Percentiles rank a stretch among this genome's conserved stretches.
Evolutionary conservation across 2,888 invertebrate species (phyloP).

Genomic region (Reticulitermes lucifugus): DNA sequence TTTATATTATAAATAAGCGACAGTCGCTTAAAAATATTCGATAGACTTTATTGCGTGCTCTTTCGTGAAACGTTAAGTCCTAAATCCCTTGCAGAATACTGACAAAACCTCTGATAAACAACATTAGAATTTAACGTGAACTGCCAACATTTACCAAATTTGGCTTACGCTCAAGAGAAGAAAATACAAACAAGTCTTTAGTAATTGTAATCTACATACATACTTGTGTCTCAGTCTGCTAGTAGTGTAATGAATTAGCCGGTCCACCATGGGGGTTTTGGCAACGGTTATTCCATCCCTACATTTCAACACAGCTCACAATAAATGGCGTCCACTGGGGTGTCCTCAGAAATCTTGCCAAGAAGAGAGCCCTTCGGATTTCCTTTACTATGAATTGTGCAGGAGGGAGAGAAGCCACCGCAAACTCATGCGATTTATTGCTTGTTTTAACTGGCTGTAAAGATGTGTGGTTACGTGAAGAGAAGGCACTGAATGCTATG

Average conservation of each 20-base stretch:
- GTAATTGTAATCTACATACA: slow-evolving; percentile 17
- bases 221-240: neutral
- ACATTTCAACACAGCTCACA: slow-evolving; percentile 8
- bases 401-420: neutral
- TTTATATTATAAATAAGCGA: too few species aligned
- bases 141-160: neutral
- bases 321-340: slow-evolving; percentile 30
- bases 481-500: neutral
- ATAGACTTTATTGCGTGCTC: too few species aligned
- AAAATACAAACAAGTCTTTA: slow-evolving; percentile 15
- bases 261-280: slow-evolving; percentile 24
- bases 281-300: slow-evolving; percentile 9
- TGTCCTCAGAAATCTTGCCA: slow-evolving; percentile 25
- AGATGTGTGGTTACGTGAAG: slow-evolving; percentile 18
- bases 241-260: slow-evolving; percentile 29
- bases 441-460: slow-evolving; percentile 20
- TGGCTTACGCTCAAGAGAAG: neutral
- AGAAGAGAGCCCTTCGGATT: slow-evolving; percentile 22
- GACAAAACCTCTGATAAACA: neutral
- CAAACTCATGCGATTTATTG: slow-evolving; percentile 9
- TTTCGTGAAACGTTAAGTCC: too few species aligned
- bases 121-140: neutral
- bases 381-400: slow-evolving; percentile 31
- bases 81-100: too few species aligned
- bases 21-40: too few species aligned